phyloP scores from a whole-genome alignment of 2,113 vertebrate species.

The Machaerirhynchus nigripectus region DNA sequence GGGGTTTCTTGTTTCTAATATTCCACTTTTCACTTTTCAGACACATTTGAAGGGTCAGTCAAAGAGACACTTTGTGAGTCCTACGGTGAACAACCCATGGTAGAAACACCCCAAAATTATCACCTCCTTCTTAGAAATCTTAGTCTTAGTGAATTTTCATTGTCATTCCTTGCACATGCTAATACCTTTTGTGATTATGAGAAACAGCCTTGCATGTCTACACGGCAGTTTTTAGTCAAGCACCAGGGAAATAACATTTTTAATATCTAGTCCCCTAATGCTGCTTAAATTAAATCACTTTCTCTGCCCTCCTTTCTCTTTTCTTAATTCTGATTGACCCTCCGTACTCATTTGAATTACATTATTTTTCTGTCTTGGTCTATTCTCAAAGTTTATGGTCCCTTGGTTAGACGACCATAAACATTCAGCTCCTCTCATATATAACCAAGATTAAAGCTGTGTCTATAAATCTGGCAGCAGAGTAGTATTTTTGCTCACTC shows the following conservation, averaged over 20 bases:
- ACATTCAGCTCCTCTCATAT: conserved; percentile 58
- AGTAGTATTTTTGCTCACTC: conserved; percentile 56
- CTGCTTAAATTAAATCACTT: conserved; percentile 64
- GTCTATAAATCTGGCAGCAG: conserved; percentile 59
- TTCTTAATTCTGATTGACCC: conserved; percentile 54
- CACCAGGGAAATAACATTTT: conserved; percentile 57
- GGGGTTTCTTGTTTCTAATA: not conserved
- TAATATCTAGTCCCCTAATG: conserved; percentile 57
- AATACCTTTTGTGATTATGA: conserved; percentile 9
- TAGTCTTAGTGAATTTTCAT: not conserved
- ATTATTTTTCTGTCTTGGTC: conserved; percentile 55
- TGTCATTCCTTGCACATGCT: not conserved
- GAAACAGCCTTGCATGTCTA: conserved; percentile 28
- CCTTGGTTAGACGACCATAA: conserved; percentile 68
- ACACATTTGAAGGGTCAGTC: not conserved
- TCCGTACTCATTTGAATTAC: conserved; percentile 62
- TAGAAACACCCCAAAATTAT: not conserved
- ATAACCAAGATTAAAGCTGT: conserved; percentile 66
- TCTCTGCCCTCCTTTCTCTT: conserved; percentile 49
- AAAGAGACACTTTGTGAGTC: not conserved
- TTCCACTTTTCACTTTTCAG: not conserved
- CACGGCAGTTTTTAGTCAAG: conserved; percentile 50
- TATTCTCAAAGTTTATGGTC: conserved; percentile 68
- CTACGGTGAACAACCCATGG: not conserved
- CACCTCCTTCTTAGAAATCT: not conserved